These are phyloP conservation scores for Spatula versicolor DNA, from an alignment of 2,797 vertebrate species.

Conservation along the genomic window DNA sequence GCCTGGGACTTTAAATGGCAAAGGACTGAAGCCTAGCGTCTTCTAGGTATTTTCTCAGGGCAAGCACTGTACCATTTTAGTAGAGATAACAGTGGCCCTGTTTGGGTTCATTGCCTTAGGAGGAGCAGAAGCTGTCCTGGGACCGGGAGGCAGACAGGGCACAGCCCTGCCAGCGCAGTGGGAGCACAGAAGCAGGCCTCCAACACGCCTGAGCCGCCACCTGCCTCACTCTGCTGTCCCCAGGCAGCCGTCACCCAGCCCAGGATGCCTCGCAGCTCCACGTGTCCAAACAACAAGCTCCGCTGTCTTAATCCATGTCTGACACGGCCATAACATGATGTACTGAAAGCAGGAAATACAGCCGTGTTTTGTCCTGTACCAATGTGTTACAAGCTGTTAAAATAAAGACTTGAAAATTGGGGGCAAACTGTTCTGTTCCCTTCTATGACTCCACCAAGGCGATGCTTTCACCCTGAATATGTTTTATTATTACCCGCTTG, in stretches of 20 bases:
- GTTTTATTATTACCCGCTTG: background rate
- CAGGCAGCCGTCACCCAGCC: background rate
- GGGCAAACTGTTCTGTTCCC: fast-evolving
- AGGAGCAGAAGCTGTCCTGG: background rate
- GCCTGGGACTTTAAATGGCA: fast-evolving
- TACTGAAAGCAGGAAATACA: background rate
- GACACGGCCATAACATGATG: background rate
- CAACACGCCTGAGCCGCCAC: too few relatives aligned
- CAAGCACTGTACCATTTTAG: background rate
- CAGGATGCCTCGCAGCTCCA: too few relatives aligned
- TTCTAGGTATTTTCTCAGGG: background rate
- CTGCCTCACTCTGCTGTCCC: fast-evolving
- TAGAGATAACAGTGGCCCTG: fast-evolving
- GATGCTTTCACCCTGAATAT: background rate
- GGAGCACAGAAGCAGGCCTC: fast-evolving
- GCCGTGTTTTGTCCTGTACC: background rate
- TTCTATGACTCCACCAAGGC: background rate
- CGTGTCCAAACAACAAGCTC: background rate
- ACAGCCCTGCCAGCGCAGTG: fast-evolving
- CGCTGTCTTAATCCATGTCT: background rate
- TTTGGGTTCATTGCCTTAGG: background rate
- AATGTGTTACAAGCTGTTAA: background rate
- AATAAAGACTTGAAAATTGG: background rate
- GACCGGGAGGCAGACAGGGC: fast-evolving
- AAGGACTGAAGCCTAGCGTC: background rate